phyloP scores from a whole-genome alignment of 2,113 vertebrate genomes.

The Pterocles gutturalis region DNA sequence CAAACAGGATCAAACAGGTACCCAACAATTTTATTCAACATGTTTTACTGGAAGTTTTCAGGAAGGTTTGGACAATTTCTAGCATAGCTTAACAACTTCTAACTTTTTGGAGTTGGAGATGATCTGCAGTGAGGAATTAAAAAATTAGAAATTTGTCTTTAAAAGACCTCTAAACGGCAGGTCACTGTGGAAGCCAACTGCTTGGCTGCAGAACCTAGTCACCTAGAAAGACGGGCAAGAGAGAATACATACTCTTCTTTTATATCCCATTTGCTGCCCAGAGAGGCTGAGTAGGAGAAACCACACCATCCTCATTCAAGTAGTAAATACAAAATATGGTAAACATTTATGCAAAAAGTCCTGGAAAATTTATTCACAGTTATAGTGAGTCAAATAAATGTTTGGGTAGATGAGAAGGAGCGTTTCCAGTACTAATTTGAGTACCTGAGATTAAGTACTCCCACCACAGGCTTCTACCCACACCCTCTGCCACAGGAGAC shows the following conservation, averaged over 20 bases:
- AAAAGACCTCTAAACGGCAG: background rate
- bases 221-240: background rate
- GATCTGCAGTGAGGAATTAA: background rate
- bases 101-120: background rate
- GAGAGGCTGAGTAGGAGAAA: background rate
- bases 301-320: background rate
- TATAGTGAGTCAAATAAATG: background rate
- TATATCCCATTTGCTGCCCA: background rate
- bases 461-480: background rate
- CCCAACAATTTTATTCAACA: background rate
- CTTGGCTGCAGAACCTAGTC: background rate
- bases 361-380: background rate
- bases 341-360: background rate
- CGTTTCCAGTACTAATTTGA: background rate
- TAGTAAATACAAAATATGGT: background rate
- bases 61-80: background rate
- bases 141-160: background rate
- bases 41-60: background rate
- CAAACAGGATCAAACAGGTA: constrained; percentile 8
- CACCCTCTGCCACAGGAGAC: background rate
- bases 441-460: background rate
- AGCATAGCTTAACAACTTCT: background rate
- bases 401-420: background rate
- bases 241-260: background rate
- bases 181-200: background rate